Conservation (phyloP, 1,140 invertebrate species). For the Ceratina australensis region DNA sequence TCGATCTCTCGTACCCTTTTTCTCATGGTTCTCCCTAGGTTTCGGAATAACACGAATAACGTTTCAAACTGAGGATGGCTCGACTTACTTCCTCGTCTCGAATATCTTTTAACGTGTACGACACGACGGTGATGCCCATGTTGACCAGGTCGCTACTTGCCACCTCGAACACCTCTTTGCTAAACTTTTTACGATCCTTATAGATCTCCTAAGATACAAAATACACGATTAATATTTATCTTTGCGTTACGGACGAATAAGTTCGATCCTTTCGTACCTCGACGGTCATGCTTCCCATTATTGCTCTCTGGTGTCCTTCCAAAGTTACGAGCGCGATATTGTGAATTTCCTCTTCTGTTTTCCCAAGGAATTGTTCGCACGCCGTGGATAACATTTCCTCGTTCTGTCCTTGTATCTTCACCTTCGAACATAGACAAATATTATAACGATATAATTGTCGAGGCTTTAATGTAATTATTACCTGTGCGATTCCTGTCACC, state of each 20-base stretch:
- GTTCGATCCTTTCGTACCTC: conserved; percentile 82
- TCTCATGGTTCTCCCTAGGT: conserved; percentile 14
- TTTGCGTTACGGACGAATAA: not conserved
- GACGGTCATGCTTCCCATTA: conserved; percentile 99
- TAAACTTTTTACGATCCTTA: conserved; percentile 99
- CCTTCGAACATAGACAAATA: conserved; percentile 79
- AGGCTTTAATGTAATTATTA: too few relatives aligned
- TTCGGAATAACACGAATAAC: not conserved
- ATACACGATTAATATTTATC: not conserved
- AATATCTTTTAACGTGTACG: conserved; percentile 98
- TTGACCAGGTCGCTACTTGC: conserved; percentile 97
- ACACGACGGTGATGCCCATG: conserved; percentile 99
- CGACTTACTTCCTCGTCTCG: conserved; percentile 95
- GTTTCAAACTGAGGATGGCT: not conserved
- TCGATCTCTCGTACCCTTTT: not conserved
- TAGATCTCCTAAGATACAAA: conserved; percentile 91
- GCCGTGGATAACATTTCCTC: conserved; percentile 97
- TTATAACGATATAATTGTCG: conserved; percentile 9
- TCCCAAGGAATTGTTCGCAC: conserved; percentile 98
- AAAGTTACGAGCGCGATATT: conserved; percentile 96
- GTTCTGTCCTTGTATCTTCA: conserved; percentile 98
- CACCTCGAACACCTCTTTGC: conserved; percentile 97
- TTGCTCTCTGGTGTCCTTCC: conserved; percentile 98
- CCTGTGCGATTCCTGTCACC: conserved; percentile 97
- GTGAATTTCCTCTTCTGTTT: conserved; percentile 93